Conservation (phyloP, 2,888 invertebrate species). For the Agrochola litura region DNA sequence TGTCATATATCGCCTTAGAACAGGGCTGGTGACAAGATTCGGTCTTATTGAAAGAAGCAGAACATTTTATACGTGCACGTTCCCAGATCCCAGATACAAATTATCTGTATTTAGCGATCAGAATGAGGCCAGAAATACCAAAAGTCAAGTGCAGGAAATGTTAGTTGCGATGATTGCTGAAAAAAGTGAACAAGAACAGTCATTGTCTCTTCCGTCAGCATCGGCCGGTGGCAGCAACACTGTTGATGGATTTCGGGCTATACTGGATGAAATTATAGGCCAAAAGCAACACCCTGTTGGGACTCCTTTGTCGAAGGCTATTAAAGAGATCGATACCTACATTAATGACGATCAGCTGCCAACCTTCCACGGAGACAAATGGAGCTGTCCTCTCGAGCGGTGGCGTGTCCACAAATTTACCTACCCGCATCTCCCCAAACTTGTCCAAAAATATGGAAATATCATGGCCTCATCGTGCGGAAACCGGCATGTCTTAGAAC, state of each 20-base stretch:
- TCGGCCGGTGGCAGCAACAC: neutral
- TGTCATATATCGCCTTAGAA: neutral
- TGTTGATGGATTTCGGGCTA: slow-evolving; percentile 23
- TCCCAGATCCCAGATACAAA: neutral
- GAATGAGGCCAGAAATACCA: slow-evolving; percentile 3
- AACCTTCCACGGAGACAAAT: neutral
- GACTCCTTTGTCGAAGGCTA: slow-evolving; percentile 5
- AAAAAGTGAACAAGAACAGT: neutral
- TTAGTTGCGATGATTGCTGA: slow-evolving; percentile 14
- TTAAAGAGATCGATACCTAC: slow-evolving; percentile 8
- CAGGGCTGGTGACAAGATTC: slow-evolving; percentile 5
- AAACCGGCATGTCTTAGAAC: no score
- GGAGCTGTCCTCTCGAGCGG: slow-evolving; percentile 13
- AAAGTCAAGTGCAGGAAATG: slow-evolving; percentile 12
- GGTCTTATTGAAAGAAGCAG: neutral
- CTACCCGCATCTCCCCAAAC: neutral
- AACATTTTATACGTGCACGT: neutral
- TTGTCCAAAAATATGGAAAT: neutral
- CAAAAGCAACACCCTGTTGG: neutral
- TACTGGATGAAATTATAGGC: slow-evolving; percentile 3
- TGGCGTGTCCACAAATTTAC: neutral
- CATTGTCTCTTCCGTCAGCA: neutral
- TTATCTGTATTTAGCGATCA: neutral
- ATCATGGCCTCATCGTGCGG: slow-evolving; percentile 11
- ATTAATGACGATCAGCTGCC: slow-evolving; percentile 4